Base-by-base conservation (phyloP, 1,140 invertebrate species). In the Anadara kagoshimensis region DNA sequence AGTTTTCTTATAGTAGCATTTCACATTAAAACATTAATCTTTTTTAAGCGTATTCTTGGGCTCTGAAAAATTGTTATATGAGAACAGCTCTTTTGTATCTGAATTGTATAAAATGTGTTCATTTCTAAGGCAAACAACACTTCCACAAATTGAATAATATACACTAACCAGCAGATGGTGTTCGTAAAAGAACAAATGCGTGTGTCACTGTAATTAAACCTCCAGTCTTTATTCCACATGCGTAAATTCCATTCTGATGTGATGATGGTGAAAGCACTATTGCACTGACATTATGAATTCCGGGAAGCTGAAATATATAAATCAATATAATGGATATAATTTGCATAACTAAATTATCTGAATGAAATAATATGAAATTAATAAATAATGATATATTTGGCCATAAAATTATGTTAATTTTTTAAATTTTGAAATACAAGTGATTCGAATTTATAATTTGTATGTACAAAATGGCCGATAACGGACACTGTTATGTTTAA, bases 271-370 rank as follows among this genome's bases (percentile, higher is more conserved):
- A 59, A 10, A 59, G n/a, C 11, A 20, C 44, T 5, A 59, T n/a
- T 22, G 41, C 36, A 43, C 58, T 59, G 0, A 59, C 58, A 59
- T 24, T 43, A 59, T 11, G 11, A 18, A 43, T 43, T 11, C 58
- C 58, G 10, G 58, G 58, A 3, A 59, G 41, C 58, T 59, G 58
- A 43, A 7, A 59, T 26, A 53, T 53, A 53, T 56, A n/a, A n/a
- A 7, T 56, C 54, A 3, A 7, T 56, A 36, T 14, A 26, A 41
- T 11, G 43, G 14, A 59, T 59, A 26, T 41, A 41, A 4, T 59
- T 41, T 4, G 4, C 36, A 4, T 26, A 36, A 5, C 26, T 18
- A 14, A 36, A 2, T 5, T 24, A 16, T 10, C 26, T 59, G 2
- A 11, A 41, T 18, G 36, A 26, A 41, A 41, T 12, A 5, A 41